A percentile compares a stretch with the other conserved stretches of the same genome.
Conservation (phyloP, 1,140 invertebrate species). For the Drosophila mayri region DNA sequence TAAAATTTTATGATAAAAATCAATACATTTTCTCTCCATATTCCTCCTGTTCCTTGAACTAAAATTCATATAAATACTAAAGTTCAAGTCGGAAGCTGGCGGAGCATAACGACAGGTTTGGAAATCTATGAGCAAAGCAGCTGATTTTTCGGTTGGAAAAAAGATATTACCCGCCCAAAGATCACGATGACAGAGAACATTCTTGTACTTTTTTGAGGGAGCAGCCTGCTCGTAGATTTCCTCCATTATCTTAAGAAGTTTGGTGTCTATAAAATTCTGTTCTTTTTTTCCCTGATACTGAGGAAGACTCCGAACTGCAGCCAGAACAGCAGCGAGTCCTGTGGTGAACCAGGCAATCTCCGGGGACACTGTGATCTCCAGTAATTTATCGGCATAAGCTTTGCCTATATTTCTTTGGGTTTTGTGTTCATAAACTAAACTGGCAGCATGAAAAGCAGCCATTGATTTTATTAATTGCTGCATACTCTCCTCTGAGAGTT, state of each 20-base stretch:
- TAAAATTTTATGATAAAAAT: slow-evolving; percentile 59
- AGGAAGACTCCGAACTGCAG: slow-evolving; percentile 46
- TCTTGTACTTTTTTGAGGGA: slow-evolving; percentile 73
- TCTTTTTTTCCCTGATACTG: slow-evolving; percentile 28
- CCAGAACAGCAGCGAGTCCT: slow-evolving; percentile 58
- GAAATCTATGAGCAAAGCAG: slow-evolving; percentile 87
- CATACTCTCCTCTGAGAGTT: slow-evolving; percentile 21
- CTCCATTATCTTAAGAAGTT: slow-evolving; percentile 36
- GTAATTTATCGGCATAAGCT: slow-evolving; percentile 57
- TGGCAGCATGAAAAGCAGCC: slow-evolving; percentile 84
- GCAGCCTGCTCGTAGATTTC: slow-evolving; percentile 68
- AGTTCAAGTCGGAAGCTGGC: slow-evolving; percentile 86
- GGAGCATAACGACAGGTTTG: slow-evolving; percentile 86
- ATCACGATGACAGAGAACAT: slow-evolving; percentile 88
- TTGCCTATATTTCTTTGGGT: slow-evolving; percentile 42
- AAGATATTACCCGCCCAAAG: slow-evolving; percentile 88
- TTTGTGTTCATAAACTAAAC: slow-evolving; percentile 72
- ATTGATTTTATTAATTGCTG: slow-evolving; percentile 67
- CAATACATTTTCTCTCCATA: slow-evolving; percentile 44
- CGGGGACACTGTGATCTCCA: slow-evolving; percentile 64
- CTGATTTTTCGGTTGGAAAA: slow-evolving; percentile 82
- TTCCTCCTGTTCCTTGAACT: slow-evolving; percentile 20
- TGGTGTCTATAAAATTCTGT: slow-evolving; percentile 31
- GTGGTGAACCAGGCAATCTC: slow-evolving; percentile 72
- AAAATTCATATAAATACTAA: slow-evolving; percentile 70